A percentile compares a stretch with the other conserved stretches of the same genome.
Evolutionary conservation across 2,113 vertebrate genomes (phyloP).

Genomic region (Probosciger aterrimus): DNA sequence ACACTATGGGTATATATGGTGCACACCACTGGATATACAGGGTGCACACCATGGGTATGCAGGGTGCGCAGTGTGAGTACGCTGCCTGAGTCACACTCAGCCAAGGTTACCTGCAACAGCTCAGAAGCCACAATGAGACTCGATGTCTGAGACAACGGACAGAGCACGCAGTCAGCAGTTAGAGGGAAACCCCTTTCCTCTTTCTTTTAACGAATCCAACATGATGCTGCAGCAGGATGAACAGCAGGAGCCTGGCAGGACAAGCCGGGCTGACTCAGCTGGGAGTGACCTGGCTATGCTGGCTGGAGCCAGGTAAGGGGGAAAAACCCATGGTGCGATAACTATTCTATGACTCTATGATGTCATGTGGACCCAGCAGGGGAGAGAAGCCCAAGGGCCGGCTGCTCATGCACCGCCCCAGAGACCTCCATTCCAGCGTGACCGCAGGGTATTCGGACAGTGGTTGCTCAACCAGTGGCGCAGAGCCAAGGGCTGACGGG

Average conservation of each 20-base stretch:
- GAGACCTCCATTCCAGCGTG: background rate
- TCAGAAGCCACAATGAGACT: background rate
- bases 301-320: background rate
- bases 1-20: accelerated
- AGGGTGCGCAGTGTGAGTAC: accelerated
- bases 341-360: background rate
- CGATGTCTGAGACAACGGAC: accelerated
- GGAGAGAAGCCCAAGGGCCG: background rate
- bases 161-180: accelerated
- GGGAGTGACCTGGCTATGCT: background rate
- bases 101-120: no score
- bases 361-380: accelerated
- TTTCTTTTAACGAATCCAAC: background rate
- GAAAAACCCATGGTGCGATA: background rate
- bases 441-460: background rate
- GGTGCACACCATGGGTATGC: accelerated
- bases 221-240: background rate
- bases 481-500: background rate
- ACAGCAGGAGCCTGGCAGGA: background rate
- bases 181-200: background rate
- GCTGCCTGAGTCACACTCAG: background rate
- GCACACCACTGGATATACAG: accelerated
- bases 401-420: background rate
- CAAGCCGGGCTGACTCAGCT: background rate
- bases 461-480: background rate